phyloP scores from a whole-genome alignment of 1,140 invertebrate genomes.

The Aradophagus sp. region DNA sequence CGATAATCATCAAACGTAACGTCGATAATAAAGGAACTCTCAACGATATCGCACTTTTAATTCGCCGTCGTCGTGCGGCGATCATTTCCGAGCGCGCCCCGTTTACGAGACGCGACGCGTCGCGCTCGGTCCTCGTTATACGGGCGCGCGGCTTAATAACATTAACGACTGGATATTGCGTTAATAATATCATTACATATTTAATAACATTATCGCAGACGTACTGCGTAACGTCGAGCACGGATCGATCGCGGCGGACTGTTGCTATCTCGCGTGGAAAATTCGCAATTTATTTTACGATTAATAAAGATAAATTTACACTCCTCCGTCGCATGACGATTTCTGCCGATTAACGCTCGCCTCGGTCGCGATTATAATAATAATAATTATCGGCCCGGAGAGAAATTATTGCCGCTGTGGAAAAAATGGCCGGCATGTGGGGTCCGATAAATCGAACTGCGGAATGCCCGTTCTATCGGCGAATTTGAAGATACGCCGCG shows the following conservation, averaged over 20 bases:
- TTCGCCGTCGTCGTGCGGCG: conserved; percentile 1
- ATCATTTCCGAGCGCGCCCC: conserved; percentile 5
- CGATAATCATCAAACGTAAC: conserved; percentile 51
- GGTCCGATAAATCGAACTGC: conserved; percentile 31
- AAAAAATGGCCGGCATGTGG: conserved; percentile 6
- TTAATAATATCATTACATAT: conserved; percentile 41
- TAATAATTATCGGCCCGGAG: no score
- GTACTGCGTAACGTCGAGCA: no score
- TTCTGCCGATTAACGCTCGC: no score
- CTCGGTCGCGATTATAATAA: no score
- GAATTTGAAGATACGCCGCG: conserved; percentile 40
- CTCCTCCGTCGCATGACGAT: no score
- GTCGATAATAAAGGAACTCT: conserved; percentile 27
- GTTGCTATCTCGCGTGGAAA: no score
- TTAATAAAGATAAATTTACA: conserved; percentile 16
- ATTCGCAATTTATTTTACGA: conserved; percentile 33
- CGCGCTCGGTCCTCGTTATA: conserved; percentile 22
- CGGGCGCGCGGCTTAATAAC: conserved; percentile 25
- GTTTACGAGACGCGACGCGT: conserved; percentile 13
- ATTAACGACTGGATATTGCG: conserved; percentile 9
- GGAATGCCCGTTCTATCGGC: conserved; percentile 31
- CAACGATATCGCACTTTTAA: neutral
- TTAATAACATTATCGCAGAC: no score
- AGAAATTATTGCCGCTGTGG: no score
- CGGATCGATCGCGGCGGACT: no score